These are phyloP conservation scores for Plectropomus leopardus DNA, from an alignment of 2,113 vertebrate genomes.

Conservation along the genomic window DNA sequence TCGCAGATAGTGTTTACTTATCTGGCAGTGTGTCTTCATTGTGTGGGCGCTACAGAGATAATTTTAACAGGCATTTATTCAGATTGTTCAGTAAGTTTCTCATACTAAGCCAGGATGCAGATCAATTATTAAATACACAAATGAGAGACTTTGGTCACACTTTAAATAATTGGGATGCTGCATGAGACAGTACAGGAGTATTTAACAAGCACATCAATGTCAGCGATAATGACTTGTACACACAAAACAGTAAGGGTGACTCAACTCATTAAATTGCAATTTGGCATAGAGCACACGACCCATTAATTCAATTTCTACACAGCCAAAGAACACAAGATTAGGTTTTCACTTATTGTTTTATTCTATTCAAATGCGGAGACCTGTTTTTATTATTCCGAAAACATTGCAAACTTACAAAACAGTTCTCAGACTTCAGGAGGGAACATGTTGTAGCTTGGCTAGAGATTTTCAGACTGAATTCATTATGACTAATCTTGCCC, in stretches of 20 bases:
- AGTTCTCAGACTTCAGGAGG: neutral
- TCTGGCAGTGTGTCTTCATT: slow-evolving; percentile 10
- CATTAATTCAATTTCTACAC: slow-evolving; percentile 51
- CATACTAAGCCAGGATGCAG: neutral
- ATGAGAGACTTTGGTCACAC: slow-evolving; percentile 4
- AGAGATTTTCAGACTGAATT: slow-evolving; percentile 26
- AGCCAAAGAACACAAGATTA: slow-evolving; percentile 39
- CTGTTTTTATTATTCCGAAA: neutral
- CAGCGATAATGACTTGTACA: slow-evolving; percentile 63
- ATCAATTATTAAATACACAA: slow-evolving; percentile 3
- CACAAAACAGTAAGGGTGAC: slow-evolving; percentile 64
- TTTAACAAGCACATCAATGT: slow-evolving; percentile 69
- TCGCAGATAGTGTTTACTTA: neutral
- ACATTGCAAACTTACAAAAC: no score
- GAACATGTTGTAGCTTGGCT: neutral
- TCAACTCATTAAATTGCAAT: slow-evolving; percentile 67
- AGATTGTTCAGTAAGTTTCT: neutral
- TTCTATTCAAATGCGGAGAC: slow-evolving; percentile 26
- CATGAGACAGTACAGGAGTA: slow-evolving; percentile 21
- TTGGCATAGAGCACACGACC: slow-evolving; percentile 42
- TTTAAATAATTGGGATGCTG: slow-evolving; percentile 22
- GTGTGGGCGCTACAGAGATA: neutral
- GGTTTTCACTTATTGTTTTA: slow-evolving; percentile 53
- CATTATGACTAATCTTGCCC: neutral
- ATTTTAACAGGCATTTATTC: slow-evolving; percentile 12